These are phyloP conservation scores for Epiblema foenella DNA, from an alignment of 2,888 invertebrate genomes.

Conservation along the genomic window DNA sequence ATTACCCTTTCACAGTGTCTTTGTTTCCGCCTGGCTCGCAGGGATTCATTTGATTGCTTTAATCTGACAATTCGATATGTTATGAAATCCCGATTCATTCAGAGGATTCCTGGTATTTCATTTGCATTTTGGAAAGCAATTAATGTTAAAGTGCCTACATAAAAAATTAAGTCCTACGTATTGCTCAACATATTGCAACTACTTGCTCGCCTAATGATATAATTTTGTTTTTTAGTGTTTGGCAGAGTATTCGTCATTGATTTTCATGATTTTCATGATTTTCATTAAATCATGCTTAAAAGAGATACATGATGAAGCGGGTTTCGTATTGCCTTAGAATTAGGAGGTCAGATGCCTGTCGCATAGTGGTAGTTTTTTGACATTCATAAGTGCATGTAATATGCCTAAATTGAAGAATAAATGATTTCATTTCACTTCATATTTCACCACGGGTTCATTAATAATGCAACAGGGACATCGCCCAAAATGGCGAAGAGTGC, in stretches of 20 bases:
- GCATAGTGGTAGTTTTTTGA: too few species aligned
- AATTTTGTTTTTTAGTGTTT: not conserved
- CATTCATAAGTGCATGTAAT: too few species aligned
- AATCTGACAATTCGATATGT: conserved; percentile 20
- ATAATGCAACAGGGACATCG: too few species aligned
- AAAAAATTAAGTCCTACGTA: too few species aligned
- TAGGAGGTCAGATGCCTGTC: not conserved
- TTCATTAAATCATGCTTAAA: not conserved
- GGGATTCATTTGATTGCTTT: conserved; percentile 31
- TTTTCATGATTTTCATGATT: not conserved
- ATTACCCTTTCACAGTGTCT: conserved; percentile 18
- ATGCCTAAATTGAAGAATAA: too few species aligned
- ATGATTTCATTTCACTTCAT: too few species aligned
- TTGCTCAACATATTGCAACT: not conserved
- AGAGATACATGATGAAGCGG: not conserved
- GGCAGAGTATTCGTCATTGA: not conserved
- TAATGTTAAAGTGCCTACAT: too few species aligned
- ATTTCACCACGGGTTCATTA: too few species aligned
- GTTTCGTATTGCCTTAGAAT: not conserved
- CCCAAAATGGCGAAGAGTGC: too few species aligned
- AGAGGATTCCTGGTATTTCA: not conserved
- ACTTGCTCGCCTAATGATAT: too few species aligned
- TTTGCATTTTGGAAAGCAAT: not conserved
- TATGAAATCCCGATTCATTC: not conserved
- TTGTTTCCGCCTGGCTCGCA: conserved; percentile 24